Evolutionary conservation across 2,113 vertebrate species (phyloP).

Genomic region (Crotalus viridis): DNA sequence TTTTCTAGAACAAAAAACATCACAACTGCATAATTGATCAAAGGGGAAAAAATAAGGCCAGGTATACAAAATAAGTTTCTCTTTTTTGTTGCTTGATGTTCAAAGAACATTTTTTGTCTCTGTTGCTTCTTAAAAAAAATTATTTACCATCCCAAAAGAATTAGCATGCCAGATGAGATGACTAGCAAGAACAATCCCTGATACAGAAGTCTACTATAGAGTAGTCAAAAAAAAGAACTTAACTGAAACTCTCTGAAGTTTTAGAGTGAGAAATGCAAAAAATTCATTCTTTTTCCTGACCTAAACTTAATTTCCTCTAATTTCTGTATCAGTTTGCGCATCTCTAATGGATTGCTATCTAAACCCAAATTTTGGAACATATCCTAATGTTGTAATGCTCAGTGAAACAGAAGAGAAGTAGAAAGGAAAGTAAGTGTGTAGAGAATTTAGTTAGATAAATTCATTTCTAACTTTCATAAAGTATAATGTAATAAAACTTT

Average conservation of each 20-base stretch:
- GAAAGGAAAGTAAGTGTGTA: neutral
- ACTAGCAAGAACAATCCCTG: neutral
- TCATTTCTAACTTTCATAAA: neutral
- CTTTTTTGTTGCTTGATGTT: neutral
- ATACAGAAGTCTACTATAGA: neutral
- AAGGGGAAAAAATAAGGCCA: neutral
- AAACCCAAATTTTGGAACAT: neutral
- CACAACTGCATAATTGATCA: constrained; percentile 15
- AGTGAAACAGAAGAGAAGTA: neutral
- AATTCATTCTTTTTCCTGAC: neutral
- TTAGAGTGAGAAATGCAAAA: neutral
- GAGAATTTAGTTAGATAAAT: neutral
- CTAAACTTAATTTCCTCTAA: neutral
- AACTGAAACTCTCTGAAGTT: neutral
- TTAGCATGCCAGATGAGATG: constrained; percentile 20
- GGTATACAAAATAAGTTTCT: neutral
- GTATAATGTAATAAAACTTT: neutral
- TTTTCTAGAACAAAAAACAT: neutral
- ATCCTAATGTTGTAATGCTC: neutral
- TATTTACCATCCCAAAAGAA: neutral
- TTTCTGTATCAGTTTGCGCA: neutral
- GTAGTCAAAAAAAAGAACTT: neutral
- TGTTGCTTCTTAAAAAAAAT: neutral
- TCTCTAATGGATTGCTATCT: neutral
- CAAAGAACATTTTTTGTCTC: constrained; percentile 1